Evolutionary conservation across 2,888 invertebrate species (phyloP), one percentile per base, ranked within the genome.

Genomic region (Odiellus spinosus): DNA sequence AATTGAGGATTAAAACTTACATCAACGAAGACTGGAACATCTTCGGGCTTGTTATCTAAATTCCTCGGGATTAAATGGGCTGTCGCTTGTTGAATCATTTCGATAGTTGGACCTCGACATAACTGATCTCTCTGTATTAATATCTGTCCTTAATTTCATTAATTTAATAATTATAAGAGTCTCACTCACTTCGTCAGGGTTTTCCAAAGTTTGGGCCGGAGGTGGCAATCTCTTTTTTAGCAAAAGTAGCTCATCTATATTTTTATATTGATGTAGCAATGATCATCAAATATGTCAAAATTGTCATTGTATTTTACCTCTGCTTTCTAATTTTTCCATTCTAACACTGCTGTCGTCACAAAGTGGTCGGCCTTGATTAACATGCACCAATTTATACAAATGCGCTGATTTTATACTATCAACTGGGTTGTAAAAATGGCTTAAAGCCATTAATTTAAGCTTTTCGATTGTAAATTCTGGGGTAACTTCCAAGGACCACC

Each of bases 171-270:
- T 35, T 35, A 35, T n/a, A 35, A 35, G 34, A 35, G 14, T 35
- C 12, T n/a, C 14, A 56, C 59, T 65, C 58, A 73, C 72, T 61
- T 73, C 71, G 15, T 68, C 67, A 53, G 68, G 65, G 52, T 68
- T 66, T 54, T 71, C 68, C 26, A 26, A 26, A 66, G 63, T 49
- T 67, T 64, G 40, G 70, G 66, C 40, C 65, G 55, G 26, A 5
- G 59, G 55, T 10, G 58, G 56, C 15, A 61, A 50, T 43, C 64
- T 56, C 48, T 60, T 60, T 51, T 59, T 63, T 19, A 64, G 48
- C 18, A 65, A 53, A 10, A 64, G 51, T 2, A 65, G 50, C 50
- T 64, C 64, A 60, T 64, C 63, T 65, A 56, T 46, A 17, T 38
- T 38, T 26, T n/a, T 10, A 15, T 38, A 17, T 38, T 8, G 2